These are phyloP conservation scores for Anolis sagrei DNA, from an alignment of 2,113 vertebrate genomes.

Conservation along the genomic window DNA sequence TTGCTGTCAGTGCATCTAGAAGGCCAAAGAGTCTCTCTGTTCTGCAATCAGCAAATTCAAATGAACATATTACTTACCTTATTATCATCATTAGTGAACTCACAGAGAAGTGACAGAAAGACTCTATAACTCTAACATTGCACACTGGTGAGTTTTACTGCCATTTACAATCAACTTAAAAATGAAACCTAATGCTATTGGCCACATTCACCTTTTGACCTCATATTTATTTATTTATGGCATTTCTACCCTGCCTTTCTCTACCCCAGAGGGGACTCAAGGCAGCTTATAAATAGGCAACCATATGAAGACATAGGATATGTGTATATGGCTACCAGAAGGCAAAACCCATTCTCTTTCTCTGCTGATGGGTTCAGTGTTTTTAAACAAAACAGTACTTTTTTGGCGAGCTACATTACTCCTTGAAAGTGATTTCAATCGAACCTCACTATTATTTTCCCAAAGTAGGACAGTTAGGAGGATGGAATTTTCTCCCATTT, in stretches of 20 bases:
- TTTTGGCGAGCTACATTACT: no score
- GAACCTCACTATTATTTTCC: no score
- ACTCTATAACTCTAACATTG: not conserved
- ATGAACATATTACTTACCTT: not conserved
- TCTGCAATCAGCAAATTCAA: not conserved
- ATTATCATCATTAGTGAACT: not conserved
- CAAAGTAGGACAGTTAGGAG: not conserved
- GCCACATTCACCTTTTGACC: not conserved
- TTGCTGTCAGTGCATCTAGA: no score
- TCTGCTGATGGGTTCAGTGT: not conserved
- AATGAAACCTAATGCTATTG: not conserved
- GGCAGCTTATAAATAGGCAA: no score
- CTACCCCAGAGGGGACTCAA: no score
- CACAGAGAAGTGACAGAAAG: not conserved
- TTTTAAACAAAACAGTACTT: not conserved
- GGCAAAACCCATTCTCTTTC: not conserved
- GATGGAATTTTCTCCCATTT: not conserved
- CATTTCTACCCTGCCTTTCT: no score
- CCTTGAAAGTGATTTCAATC: no score
- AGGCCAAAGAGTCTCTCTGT: not conserved
- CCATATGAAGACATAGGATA: no score
- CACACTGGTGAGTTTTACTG: not conserved
- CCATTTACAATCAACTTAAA: not conserved
- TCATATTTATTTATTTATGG: no score
- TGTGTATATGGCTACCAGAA: not conserved